Evolutionary conservation across 2,888 invertebrate species (phyloP).

Genomic region (Tigriopus californicus): DNA sequence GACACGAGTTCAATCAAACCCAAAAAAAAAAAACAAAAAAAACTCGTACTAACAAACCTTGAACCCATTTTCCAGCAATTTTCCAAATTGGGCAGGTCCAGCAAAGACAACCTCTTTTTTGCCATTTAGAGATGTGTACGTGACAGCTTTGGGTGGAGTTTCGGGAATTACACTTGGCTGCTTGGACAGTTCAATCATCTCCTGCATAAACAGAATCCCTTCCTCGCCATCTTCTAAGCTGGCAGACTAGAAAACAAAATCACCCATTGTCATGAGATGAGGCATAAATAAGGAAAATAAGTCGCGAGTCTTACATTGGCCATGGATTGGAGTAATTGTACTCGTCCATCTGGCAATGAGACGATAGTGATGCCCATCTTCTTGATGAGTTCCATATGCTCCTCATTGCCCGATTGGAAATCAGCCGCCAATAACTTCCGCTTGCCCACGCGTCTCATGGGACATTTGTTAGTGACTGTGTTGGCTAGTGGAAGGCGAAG

Average conservation of each 20-base stretch:
- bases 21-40: not conserved
- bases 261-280: constrained; percentile 19
- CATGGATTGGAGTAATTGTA: constrained; percentile 76
- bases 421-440: constrained; percentile 27
- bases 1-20: no score
- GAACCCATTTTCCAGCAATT: not conserved
- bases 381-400: constrained; percentile 64
- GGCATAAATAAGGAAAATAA: not conserved
- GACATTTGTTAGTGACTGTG: constrained; percentile 62
- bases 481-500: constrained; percentile 65
- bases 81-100: constrained; percentile 78
- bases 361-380: constrained; percentile 90
- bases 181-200: constrained; percentile 78
- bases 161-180: not conserved
- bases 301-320: constrained; percentile 46
- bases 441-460: constrained; percentile 31
- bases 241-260: constrained; percentile 14
- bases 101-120: constrained; percentile 40
- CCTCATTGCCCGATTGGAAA: constrained; percentile 52
- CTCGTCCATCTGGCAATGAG: constrained; percentile 66
- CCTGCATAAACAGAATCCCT: constrained; percentile 85
- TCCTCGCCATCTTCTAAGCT: constrained; percentile 70
- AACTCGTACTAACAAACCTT: not conserved
- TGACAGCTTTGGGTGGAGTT: not conserved
- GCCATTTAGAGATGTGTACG: constrained; percentile 29